Conservation (phyloP, 2,113 vertebrate genomes). For the Aphelocoma coerulescens region DNA sequence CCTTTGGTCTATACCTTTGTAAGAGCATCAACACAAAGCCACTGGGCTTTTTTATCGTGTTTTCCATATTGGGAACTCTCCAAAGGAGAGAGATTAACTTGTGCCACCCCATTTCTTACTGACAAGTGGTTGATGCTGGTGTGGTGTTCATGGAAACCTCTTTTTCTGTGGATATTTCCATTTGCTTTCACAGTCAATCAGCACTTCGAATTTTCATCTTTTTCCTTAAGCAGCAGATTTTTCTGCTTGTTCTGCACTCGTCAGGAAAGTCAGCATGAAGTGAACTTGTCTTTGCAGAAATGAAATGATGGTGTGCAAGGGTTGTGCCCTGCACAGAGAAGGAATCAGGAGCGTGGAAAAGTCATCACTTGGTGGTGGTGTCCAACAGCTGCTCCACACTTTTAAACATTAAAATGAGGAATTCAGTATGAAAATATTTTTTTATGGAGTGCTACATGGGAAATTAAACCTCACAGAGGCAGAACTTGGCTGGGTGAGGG, state of each 20-base stretch:
- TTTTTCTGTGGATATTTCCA: not conserved
- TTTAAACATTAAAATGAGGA: not conserved
- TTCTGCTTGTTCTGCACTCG: not conserved
- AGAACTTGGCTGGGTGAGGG: not conserved
- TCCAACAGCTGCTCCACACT: not conserved
- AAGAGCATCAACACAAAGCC: not conserved
- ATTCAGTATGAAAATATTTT: not conserved
- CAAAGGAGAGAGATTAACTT: not conserved
- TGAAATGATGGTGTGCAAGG: not conserved
- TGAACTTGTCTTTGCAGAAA: not conserved
- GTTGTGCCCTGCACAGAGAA: not conserved
- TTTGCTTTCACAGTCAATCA: not conserved
- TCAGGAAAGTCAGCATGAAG: not conserved
- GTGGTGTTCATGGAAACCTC: not conserved
- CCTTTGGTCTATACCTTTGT: not conserved
- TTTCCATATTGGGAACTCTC: not conserved
- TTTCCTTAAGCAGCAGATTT: not conserved
- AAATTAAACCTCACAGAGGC: not conserved
- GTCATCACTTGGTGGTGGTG: not conserved
- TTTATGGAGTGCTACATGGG: not conserved
- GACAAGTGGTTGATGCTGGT: not conserved
- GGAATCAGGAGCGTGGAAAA: not conserved
- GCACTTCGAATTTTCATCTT: not conserved
- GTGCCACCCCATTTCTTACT: not conserved
- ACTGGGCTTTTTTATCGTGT: accelerated